These are phyloP conservation scores for Anthopleura sola DNA, from an alignment of 64 coral and sea anemone genomes.

Conservation along the genomic window DNA sequence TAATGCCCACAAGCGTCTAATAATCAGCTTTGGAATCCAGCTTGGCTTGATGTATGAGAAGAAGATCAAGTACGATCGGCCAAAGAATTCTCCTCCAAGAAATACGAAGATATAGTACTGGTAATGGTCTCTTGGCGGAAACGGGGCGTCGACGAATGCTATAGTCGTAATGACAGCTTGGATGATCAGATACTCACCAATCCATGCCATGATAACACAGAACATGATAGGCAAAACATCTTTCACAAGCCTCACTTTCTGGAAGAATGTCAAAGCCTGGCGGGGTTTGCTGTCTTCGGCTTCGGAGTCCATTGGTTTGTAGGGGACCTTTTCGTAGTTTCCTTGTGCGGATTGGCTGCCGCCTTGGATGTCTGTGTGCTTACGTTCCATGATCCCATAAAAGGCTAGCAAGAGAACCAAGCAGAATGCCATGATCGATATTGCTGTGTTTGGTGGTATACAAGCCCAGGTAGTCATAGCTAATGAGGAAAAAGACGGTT, in stretches of 20 bases:
- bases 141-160: constrained; percentile 80
- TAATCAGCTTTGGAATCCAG: constrained; percentile 41
- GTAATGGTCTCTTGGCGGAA: constrained; percentile 86
- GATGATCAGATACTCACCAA: constrained; percentile 82
- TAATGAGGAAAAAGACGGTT: constrained; percentile 12
- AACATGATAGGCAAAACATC: constrained; percentile 52
- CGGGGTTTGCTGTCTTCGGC: constrained; percentile 7
- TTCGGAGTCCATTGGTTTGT: constrained; percentile 38
- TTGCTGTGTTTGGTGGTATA: constrained; percentile 50
- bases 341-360: neutral
- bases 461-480: constrained; percentile 94
- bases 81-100: constrained; percentile 76
- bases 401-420: constrained; percentile 74
- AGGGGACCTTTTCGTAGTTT: constrained; percentile 26
- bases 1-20: constrained; percentile 63
- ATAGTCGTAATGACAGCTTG: constrained; percentile 86
- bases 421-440: constrained; percentile 62
- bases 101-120: constrained; percentile 91
- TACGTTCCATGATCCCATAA: constrained; percentile 80
- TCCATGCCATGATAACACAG: constrained; percentile 75
- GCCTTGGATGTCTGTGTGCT: constrained; percentile 43
- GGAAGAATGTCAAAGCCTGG: neutral
- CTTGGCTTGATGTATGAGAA: constrained; percentile 56
- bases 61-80: constrained; percentile 75
- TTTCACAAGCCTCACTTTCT: neutral